phyloP scores from a whole-genome alignment of 2,888 invertebrate genomes.

The Acanthosepion esculentum region DNA sequence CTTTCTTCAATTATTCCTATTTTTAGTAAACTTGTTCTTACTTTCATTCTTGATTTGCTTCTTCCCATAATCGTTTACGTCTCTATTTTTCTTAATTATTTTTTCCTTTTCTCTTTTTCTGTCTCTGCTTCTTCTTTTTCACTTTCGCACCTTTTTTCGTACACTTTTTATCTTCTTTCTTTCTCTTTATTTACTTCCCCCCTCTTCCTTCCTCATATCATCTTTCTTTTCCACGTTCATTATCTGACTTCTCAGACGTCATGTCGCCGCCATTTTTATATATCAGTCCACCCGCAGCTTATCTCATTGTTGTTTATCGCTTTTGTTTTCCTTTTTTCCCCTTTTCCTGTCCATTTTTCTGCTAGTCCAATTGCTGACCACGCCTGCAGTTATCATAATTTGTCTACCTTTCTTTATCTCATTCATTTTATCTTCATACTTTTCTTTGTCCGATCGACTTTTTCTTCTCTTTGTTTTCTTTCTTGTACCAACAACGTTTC shows the following conservation, averaged over 20 bases:
- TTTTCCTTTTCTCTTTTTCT: too few species aligned
- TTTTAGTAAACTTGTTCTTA: too few species aligned
- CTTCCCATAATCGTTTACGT: too few species aligned
- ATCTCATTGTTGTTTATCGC: not conserved
- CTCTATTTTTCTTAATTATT: too few species aligned
- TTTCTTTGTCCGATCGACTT: not conserved
- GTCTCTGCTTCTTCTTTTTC: too few species aligned
- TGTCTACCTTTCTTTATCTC: not conserved
- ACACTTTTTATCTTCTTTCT: too few species aligned
- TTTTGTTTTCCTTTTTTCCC: not conserved
- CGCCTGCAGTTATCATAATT: not conserved
- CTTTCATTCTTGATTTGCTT: too few species aligned
- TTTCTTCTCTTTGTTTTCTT: not conserved
- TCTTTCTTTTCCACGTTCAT: not conserved
- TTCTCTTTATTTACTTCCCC: too few species aligned
- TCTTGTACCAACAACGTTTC: not conserved
- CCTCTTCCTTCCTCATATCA: not conserved
- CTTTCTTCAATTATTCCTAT: too few species aligned
- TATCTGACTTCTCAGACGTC: conserved; percentile 17
- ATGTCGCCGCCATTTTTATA: not conserved
- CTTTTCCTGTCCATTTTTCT: not conserved
- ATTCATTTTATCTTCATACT: not conserved
- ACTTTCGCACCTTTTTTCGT: too few species aligned
- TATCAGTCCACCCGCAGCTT: not conserved
- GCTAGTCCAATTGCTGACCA: not conserved